Percentiles rank a stretch among this genome's conserved stretches.
Evolutionary conservation across 1,140 invertebrate genomes (phyloP).

Genomic region (Paraescarpia echinospica): DNA sequence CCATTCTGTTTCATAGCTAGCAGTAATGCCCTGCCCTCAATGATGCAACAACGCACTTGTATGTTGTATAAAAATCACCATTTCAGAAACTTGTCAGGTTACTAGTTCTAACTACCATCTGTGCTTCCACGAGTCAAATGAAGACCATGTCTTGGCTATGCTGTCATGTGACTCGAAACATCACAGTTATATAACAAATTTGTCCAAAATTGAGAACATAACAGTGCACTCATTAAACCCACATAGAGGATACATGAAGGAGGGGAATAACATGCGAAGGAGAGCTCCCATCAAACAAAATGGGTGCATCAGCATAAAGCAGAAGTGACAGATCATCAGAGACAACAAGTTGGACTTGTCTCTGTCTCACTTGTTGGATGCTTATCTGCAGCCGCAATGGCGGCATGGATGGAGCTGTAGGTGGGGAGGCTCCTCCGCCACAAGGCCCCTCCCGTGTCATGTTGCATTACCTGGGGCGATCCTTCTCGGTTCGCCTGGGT

Average conservation of each 20-base stretch:
- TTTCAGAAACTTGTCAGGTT: neutral
- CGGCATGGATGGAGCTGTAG: neutral
- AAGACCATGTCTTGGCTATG: neutral
- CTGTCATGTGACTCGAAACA: neutral
- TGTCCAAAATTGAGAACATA: neutral
- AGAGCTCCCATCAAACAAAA: neutral
- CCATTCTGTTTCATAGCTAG: neutral
- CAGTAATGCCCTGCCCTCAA: neutral
- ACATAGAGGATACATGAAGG: neutral
- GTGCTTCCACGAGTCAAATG: neutral
- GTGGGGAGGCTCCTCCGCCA: neutral
- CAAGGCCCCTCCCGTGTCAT: neutral
- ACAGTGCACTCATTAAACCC: neutral
- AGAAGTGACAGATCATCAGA: neutral
- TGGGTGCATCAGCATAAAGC: neutral
- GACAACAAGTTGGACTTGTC: conserved; percentile 4
- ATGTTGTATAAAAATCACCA: neutral
- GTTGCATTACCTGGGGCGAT: neutral
- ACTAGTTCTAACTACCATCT: neutral
- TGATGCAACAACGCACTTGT: neutral
- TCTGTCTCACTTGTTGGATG: neutral
- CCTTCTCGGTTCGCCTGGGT: neutral
- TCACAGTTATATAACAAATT: neutral
- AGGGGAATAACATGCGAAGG: neutral
- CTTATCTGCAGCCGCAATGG: neutral